phyloP scores from a whole-genome alignment of 2,888 invertebrate species.

The Meteorus cinctellus region DNA sequence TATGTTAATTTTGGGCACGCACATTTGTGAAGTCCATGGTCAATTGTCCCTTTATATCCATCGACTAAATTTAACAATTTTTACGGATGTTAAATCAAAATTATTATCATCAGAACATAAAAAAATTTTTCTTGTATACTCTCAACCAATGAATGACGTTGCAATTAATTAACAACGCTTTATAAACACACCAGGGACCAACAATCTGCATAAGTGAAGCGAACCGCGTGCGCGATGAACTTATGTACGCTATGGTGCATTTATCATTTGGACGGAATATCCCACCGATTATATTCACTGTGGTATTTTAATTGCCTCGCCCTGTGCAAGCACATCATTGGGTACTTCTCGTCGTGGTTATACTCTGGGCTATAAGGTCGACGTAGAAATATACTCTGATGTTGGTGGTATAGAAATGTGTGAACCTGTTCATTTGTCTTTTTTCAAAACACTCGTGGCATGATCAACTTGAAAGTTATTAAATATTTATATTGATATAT shows the following conservation, averaged over 20 bases:
- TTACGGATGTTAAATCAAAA: background rate
- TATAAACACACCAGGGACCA: conserved; percentile 64
- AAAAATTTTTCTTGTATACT: background rate
- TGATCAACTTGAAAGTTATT: background rate
- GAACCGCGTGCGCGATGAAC: conserved; percentile 50
- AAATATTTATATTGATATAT: background rate
- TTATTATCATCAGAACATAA: conserved; percentile 5
- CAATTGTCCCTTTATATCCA: too few relatives aligned
- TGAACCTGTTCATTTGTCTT: background rate
- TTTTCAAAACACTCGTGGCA: background rate
- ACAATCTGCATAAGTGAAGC: conserved; percentile 67
- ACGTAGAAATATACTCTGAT: background rate
- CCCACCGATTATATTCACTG: conserved; percentile 41
- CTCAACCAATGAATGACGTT: conserved; percentile 49
- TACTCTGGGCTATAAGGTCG: conserved; percentile 25
- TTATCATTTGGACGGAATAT: conserved; percentile 57
- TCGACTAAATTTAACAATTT: too few relatives aligned
- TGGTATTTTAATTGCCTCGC: conserved; percentile 59
- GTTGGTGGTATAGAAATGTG: conserved; percentile 10
- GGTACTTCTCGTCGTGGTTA: background rate
- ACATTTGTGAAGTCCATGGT: too few relatives aligned
- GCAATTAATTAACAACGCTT: conserved; percentile 66
- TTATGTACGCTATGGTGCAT: conserved; percentile 53
- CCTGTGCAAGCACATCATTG: conserved; percentile 22
- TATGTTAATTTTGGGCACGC: too few relatives aligned